Evolutionary conservation across 2,888 invertebrate genomes (phyloP).

Genomic region (Crepidodera aurea): DNA sequence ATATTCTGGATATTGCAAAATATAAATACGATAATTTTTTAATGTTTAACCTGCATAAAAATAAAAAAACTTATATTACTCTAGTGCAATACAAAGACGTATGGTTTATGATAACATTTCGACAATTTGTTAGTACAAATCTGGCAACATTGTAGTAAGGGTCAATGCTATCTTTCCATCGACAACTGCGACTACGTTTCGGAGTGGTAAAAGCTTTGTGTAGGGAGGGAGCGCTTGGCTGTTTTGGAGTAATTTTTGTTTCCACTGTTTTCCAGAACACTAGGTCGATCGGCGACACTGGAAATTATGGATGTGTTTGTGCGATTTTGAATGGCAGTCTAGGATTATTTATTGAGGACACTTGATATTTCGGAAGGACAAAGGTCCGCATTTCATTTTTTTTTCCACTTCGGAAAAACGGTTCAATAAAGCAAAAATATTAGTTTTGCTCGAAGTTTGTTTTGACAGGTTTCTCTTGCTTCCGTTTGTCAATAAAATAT

Average conservation of each 20-base stretch:
- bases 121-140: too few relatives aligned
- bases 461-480: not conserved
- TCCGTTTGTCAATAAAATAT: not conserved
- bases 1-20: too few relatives aligned
- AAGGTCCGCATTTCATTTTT: constrained; percentile 13
- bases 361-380: constrained; percentile 4
- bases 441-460: not conserved
- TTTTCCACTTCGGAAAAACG: not conserved
- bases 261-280: constrained; percentile 20
- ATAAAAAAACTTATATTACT: too few relatives aligned
- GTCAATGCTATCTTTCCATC: constrained; percentile 34
- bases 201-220: not conserved
- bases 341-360: constrained; percentile 18
- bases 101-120: too few relatives aligned
- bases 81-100: too few relatives aligned
- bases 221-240: not conserved
- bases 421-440: constrained; percentile 14
- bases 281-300: constrained; percentile 15
- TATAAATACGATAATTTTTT: too few relatives aligned
- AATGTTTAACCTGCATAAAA: too few relatives aligned
- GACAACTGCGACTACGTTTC: constrained; percentile 3
- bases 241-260: constrained; percentile 16
- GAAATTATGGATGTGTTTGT: constrained; percentile 25
- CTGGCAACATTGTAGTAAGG: constrained; percentile 9
- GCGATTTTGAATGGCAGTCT: constrained; percentile 21